A percentile compares a stretch with the other conserved stretches of the same genome.
These are phyloP conservation scores for Chitala chitala DNA, from an alignment of 2,113 vertebrate genomes.

Conservation along the genomic window DNA sequence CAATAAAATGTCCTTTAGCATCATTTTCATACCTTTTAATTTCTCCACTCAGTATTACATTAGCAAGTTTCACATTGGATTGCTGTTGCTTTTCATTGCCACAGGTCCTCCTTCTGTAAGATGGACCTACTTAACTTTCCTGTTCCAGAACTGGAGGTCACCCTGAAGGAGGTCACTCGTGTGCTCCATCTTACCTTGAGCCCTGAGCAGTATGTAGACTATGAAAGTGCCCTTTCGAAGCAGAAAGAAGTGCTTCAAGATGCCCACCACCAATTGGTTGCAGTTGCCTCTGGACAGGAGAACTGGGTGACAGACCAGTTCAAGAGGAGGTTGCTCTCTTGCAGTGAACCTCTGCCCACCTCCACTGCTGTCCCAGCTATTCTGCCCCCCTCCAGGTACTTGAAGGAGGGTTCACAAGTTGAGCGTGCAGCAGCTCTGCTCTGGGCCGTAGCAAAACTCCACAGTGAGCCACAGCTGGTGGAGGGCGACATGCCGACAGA, in stretches of 20 bases:
- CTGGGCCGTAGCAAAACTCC: constrained; percentile 62
- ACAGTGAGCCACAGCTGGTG: constrained; percentile 56
- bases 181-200: constrained; percentile 63
- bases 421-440: constrained; percentile 58
- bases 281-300: constrained; percentile 41
- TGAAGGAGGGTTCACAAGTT: constrained; percentile 42
- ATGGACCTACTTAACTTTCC: constrained; percentile 66
- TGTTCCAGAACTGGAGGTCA: constrained; percentile 59
- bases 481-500: constrained; percentile 57
- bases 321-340: constrained; percentile 58
- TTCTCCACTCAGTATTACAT: neutral
- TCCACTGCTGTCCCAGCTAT: constrained; percentile 63
- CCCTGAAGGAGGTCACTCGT: constrained; percentile 59
- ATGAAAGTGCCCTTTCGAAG: constrained; percentile 47
- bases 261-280: constrained; percentile 40
- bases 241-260: constrained; percentile 52
- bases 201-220: constrained; percentile 54
- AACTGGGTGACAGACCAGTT: constrained; percentile 69
- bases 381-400: constrained; percentile 47
- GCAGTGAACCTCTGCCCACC: constrained; percentile 55
- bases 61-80: neutral
- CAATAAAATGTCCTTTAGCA: too few species aligned
- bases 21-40: neutral
- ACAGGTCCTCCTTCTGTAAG: constrained; percentile 31
- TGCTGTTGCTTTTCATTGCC: neutral